Base-by-base conservation (phyloP, 53 echinoderm and acorn worm species). In the Zoroaster sp. region DNA sequence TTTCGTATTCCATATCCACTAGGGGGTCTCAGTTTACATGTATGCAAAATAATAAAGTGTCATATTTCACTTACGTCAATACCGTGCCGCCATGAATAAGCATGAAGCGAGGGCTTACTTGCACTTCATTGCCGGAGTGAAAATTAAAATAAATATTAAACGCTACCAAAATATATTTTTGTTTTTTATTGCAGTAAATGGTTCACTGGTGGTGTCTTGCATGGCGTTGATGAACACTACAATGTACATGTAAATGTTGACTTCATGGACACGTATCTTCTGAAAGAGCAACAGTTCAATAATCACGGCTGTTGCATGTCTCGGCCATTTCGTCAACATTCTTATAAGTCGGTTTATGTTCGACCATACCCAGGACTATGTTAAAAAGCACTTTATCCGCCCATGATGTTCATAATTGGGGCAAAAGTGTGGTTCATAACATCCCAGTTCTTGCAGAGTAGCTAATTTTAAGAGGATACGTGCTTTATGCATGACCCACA, bases 261-360 rank as follows among this genome's bases (percentile, higher is more conserved):
- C 35, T 71, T 71, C 37, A 38, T 35, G 37, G 35, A 71, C 49
- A 47, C 49, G 17, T 10, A 32, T 55, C 38, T 39, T 54, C 51
- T 49, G 25, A 51, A 40, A 79, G 79, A 37, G 44, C 36, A 53
- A 59, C 53, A 59, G 59, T 55, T 12, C 38, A 40, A 13, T 59
- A 14, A 17, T 38, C 23, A 67, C 82, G 82, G 30, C 82, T 82
- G 82, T 82, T 82, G 4, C 68, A 82, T 85, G 85, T 85, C 35
- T 71, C 71, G 28, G 28, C 63, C 25, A 28, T 59, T 32, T 18
- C 67, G 18, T 33, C 4, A 31, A 71, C 4, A n/a, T n/a, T n/a
- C n/a, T n/a, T n/a, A n/a, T n/a, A n/a, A n/a, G n/a, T n/a, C n/a
- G n/a, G n/a, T n/a, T n/a, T n/a, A n/a, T n/a, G n/a, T n/a, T n/a